phyloP scores from a whole-genome alignment of 2,888 invertebrate genomes.

The Minunthozetes semirufus region DNA sequence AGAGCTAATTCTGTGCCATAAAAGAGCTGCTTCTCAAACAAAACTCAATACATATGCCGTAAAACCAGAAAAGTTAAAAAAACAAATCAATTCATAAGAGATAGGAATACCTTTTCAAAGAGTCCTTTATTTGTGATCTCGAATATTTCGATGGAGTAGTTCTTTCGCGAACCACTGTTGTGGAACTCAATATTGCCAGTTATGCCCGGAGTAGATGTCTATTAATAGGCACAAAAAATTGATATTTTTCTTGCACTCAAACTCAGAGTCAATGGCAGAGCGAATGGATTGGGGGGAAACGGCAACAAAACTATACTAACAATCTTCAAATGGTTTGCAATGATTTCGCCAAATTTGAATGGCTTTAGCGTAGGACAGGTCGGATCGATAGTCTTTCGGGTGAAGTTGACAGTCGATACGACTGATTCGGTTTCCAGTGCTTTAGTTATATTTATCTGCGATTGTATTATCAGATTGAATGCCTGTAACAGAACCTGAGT shows the following conservation, averaged over 20 bases:
- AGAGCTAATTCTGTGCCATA: too few species aligned
- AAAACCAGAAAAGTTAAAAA: too few species aligned
- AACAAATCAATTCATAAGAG: too few species aligned
- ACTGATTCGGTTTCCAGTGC: conserved; percentile 16
- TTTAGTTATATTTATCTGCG: conserved; percentile 21
- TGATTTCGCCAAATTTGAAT: conserved; percentile 23
- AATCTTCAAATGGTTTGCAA: conserved; percentile 25
- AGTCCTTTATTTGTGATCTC: conserved; percentile 61
- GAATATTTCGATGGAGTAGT: conserved; percentile 80
- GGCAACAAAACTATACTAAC: conserved; percentile 2
- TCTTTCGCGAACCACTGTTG: conserved; percentile 77
- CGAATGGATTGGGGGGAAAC: not conserved
- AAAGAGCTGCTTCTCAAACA: too few species aligned
- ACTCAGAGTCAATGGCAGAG: not conserved
- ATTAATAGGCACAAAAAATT: conserved; percentile 40
- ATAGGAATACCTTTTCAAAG: conserved; percentile 5
- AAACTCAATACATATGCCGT: too few species aligned
- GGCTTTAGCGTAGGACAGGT: conserved; percentile 26
- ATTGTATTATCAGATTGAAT: conserved; percentile 26
- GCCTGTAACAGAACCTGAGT: conserved; percentile 17
- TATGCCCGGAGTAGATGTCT: conserved; percentile 83
- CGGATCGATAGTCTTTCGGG: conserved; percentile 21
- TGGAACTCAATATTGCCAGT: conserved; percentile 86
- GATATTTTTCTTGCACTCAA: not conserved
- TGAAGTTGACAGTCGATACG: conserved; percentile 13